These are phyloP conservation scores for Porites rus DNA, from an alignment of 92 coral and sea anemone species.

Conservation along the genomic window DNA sequence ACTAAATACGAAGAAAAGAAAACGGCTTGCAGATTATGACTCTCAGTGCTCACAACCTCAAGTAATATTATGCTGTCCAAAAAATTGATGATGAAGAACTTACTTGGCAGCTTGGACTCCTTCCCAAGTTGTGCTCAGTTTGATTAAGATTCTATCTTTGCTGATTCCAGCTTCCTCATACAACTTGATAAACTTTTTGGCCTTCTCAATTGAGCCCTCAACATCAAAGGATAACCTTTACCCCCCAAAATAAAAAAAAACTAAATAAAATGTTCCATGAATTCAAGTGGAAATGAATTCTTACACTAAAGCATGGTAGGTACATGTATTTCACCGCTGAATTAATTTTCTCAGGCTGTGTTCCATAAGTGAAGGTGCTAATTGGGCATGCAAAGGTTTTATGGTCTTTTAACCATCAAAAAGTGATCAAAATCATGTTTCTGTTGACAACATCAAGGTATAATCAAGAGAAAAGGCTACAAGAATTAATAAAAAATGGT, in stretches of 20 bases:
- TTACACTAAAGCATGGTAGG: neutral
- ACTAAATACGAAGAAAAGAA: too few relatives aligned
- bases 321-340: neutral
- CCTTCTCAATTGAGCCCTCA: slow-evolving; percentile 86
- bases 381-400: too few relatives aligned
- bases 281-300: neutral
- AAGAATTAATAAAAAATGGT: too few relatives aligned
- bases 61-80: too few relatives aligned
- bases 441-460: too few relatives aligned
- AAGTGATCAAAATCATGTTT: too few relatives aligned
- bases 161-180: slow-evolving; percentile 88
- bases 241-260: neutral
- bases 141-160: slow-evolving; percentile 95
- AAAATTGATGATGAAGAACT: slow-evolving; percentile 13
- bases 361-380: too few relatives aligned
- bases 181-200: slow-evolving; percentile 83
- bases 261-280: neutral
- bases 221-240: slow-evolving; percentile 94
- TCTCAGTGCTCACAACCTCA: too few relatives aligned
- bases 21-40: too few relatives aligned
- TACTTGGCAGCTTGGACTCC: slow-evolving; percentile 96
- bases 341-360: too few relatives aligned
- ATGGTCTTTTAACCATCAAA: too few relatives aligned
- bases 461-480: too few relatives aligned
- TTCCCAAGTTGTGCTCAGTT: slow-evolving; percentile 98